Conservation (phyloP, 2,888 invertebrate genomes). For the Orthosia gothica region DNA sequence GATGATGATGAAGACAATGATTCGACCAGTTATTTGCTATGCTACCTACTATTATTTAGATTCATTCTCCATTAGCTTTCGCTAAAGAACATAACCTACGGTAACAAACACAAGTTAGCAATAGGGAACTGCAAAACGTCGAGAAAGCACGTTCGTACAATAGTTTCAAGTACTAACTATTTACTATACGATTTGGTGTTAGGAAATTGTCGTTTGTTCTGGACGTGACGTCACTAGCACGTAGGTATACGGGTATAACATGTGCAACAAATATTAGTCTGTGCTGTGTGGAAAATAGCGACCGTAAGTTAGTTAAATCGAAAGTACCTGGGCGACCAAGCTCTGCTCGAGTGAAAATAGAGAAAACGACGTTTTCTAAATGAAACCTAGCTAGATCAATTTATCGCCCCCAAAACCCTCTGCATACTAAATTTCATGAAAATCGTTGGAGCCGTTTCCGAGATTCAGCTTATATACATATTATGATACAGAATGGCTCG, state of each 20-base stretch:
- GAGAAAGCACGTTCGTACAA: conserved; percentile 50
- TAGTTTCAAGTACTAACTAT: conserved; percentile 13
- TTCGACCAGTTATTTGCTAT: neutral
- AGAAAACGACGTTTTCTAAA: too few species aligned
- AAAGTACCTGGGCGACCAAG: too few species aligned
- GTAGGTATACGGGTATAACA: neutral
- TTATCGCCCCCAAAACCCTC: too few species aligned
- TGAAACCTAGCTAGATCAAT: too few species aligned
- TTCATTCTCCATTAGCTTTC: neutral
- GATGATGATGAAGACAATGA: too few species aligned
- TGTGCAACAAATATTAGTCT: neutral
- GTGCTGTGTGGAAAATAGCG: neutral
- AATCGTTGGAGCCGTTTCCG: too few species aligned
- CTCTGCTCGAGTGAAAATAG: too few species aligned
- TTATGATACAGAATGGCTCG: too few species aligned
- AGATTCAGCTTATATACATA: too few species aligned
- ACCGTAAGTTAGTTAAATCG: too few species aligned
- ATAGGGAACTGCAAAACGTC: conserved; percentile 45
- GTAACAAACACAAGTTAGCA: conserved; percentile 21
- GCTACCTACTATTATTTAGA: neutral
- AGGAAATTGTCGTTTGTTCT: conserved; percentile 24
- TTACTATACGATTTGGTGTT: neutral
- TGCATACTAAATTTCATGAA: too few species aligned
- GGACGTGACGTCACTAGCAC: conserved; percentile 26
- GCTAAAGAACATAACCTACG: conserved; percentile 13